A percentile compares a stretch with the other conserved stretches of the same genome.
Evolutionary conservation across 2,113 vertebrate species (phyloP).

Genomic region (Excalfactoria chinensis): DNA sequence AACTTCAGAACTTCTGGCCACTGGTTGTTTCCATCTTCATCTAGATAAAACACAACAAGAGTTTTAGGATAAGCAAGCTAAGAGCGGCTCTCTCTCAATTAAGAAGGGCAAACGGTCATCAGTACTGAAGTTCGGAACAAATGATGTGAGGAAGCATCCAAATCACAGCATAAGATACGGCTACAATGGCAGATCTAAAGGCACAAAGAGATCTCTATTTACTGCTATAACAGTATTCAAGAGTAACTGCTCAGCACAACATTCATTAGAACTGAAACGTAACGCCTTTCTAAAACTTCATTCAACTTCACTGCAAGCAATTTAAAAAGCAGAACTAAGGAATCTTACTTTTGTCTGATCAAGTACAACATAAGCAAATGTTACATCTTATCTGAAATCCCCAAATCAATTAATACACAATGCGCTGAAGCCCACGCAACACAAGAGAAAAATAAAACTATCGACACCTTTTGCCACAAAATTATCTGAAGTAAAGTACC

Average conservation of each 20-base stretch:
- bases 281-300: neutral
- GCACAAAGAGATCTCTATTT: neutral
- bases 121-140: neutral
- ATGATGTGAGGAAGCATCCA: neutral
- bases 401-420: neutral
- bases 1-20: constrained; percentile 98
- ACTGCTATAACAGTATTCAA: neutral
- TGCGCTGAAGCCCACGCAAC: fast-evolving
- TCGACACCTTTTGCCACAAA: neutral
- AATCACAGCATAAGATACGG: neutral
- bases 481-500: constrained; percentile 76
- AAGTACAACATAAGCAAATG: neutral
- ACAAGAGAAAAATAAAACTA: neutral
- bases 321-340: neutral
- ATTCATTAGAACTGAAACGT: neutral
- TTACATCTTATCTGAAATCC: neutral
- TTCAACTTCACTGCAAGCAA: neutral
- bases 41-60: constrained; percentile 70
- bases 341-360: neutral
- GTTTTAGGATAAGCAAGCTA: neutral
- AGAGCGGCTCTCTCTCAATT: neutral
- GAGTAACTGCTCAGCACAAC: neutral
- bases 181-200: neutral
- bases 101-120: neutral
- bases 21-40: constrained; percentile 97